Evolutionary conservation across 2,888 invertebrate genomes (phyloP), one percentile per base, ranked within the genome.

Genomic region (Petrolisthes cinctipes): DNA sequence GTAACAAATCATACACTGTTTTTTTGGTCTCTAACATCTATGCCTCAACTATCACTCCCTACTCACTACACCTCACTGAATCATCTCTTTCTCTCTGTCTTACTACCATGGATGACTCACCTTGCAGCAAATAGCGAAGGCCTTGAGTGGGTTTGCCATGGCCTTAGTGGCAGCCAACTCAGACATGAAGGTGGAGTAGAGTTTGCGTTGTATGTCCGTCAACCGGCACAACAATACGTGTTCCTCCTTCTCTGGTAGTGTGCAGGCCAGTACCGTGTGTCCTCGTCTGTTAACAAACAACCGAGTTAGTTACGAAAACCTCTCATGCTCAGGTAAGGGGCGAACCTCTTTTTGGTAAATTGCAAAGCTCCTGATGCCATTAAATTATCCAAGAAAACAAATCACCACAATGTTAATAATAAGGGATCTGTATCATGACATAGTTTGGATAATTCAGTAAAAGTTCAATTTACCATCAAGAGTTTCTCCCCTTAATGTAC

Each of bases 51-150:
- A n/a, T n/a, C n/a, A n/a, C n/a, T n/a, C n/a, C n/a, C n/a, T n/a
- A n/a, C n/a, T n/a, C n/a, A n/a, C n/a, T n/a, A n/a, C n/a, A n/a
- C n/a, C n/a, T n/a, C n/a, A n/a, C n/a, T 37, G 37, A 37, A 37
- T 37, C 37, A 0, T 37, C 37, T 37, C 37, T 68, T 68, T 17
- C 68, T 17, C 68, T 68, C 68, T 17, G 68, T 68, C 17, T 76
- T 2, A 37, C 37, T 2, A 37, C 37, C 37, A 37, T 37, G 37
- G 51, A 5, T 54, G 23, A 73, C 92, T 91, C 92, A 96, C 96
- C 94, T 99, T 99, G 92, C 98, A 99, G 92, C 99, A 99, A 87
- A 99, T 98, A 37, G 99, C 98, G 93, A 99, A 99, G 2, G 99
- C 98, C 93, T 98, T 98, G 86, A 99, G 94, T 0, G 99, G 99